These are phyloP conservation scores for Emydoidea blandingii DNA, from an alignment of 2,797 vertebrate genomes.

Conservation along the genomic window DNA sequence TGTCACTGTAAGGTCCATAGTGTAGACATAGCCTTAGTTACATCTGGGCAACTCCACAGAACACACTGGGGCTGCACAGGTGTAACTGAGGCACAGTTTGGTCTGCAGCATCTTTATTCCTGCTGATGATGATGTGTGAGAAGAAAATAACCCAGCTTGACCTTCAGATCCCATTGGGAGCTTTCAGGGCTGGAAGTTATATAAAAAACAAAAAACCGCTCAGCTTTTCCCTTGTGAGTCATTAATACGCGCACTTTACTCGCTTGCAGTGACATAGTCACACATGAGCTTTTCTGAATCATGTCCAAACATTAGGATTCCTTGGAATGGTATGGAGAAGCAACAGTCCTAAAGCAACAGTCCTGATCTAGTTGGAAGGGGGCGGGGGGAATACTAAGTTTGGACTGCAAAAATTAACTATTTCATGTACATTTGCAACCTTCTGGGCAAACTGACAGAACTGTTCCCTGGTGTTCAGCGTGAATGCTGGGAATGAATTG, in stretches of 20 bases:
- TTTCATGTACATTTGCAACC: constrained; percentile 39
- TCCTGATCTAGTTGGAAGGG: constrained; percentile 1
- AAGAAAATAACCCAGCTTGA: constrained; percentile 64
- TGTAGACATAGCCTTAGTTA: not conserved
- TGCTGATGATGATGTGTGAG: constrained; percentile 70
- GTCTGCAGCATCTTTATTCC: constrained; percentile 49
- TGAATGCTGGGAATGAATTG: constrained; percentile 7
- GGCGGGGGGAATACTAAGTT: constrained; percentile 6
- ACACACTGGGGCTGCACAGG: not conserved
- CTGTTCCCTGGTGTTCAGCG: constrained; percentile 49
- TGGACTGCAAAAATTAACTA: not conserved
- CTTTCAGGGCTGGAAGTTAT: constrained; percentile 54
- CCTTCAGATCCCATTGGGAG: constrained; percentile 29
- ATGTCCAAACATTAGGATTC: constrained; percentile 69
- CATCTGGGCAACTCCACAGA: not conserved
- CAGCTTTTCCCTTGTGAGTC: constrained; percentile 61
- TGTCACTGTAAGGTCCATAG: no score
- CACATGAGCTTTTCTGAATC: constrained; percentile 54
- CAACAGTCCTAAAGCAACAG: constrained; percentile 2
- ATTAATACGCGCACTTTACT: constrained; percentile 42
- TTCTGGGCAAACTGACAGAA: constrained; percentile 24
- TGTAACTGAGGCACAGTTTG: constrained; percentile 36
- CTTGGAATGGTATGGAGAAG: constrained; percentile 55
- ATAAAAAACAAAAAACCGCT: not conserved
- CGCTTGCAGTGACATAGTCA: constrained; percentile 47